Conservation (phyloP, 2,888 invertebrate genomes). For the Tricholauxania praeusta region DNA sequence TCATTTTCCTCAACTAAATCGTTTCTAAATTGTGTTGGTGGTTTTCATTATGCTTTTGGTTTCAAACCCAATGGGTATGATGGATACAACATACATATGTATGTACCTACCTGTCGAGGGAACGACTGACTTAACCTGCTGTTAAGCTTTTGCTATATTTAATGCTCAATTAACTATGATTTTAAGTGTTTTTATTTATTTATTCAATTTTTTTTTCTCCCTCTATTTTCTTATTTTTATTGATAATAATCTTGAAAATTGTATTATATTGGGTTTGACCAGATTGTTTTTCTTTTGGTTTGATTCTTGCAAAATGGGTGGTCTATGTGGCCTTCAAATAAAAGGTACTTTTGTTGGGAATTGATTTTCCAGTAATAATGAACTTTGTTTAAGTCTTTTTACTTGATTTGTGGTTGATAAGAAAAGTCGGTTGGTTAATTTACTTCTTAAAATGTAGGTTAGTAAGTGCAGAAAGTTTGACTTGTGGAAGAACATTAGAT, state of each 20-base stretch:
- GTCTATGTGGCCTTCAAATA: slow-evolving; percentile 31
- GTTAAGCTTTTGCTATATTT: slow-evolving; percentile 19
- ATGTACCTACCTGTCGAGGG: neutral
- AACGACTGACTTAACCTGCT: slow-evolving; percentile 11
- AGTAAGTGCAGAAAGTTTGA: too few relatives aligned
- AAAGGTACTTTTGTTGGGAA: neutral
- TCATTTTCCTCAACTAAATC: slow-evolving; percentile 19
- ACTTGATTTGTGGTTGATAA: too few relatives aligned
- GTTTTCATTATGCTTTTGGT: slow-evolving; percentile 19
- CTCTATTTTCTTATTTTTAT: slow-evolving; percentile 35
- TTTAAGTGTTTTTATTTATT: slow-evolving; percentile 44
- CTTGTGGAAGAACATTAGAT: too few relatives aligned
- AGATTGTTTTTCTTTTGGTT: neutral
- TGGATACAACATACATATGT: neutral
- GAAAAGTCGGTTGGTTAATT: too few relatives aligned
- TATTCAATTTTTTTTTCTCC: slow-evolving; percentile 23
- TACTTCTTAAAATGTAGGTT: too few relatives aligned
- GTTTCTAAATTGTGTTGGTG: slow-evolving; percentile 30
- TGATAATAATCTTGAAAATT: slow-evolving; percentile 38
- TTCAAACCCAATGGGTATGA: neutral
- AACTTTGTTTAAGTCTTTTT: neutral
- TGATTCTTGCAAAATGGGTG: neutral
- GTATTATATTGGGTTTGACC: slow-evolving; percentile 5
- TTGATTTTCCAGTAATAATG: slow-evolving; percentile 14
- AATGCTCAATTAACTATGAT: slow-evolving; percentile 59